phyloP scores from a whole-genome alignment of 2,888 invertebrate species.

The Andrena trimmerana region DNA sequence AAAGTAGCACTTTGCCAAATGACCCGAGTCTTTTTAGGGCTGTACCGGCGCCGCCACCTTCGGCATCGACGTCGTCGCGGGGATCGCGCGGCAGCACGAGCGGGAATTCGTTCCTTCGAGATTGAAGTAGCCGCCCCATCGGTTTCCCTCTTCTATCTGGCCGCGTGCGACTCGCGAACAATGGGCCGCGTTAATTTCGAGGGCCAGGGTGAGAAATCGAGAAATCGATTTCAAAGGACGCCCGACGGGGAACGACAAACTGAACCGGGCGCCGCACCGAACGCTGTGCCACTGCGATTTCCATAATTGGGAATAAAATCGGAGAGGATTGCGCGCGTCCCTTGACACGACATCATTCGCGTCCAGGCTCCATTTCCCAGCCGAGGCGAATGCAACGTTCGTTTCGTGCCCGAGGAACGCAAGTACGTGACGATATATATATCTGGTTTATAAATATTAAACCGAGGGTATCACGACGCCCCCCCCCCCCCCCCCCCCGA shows the following conservation, averaged over 20 bases:
- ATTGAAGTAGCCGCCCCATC: slow-evolving; percentile 51
- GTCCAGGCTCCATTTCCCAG: slow-evolving; percentile 23
- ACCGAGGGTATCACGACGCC: slow-evolving; percentile 60
- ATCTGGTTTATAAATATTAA: slow-evolving; percentile 76
- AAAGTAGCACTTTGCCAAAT: slow-evolving; percentile 85
- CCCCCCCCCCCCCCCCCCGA: background rate
- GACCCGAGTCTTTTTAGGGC: slow-evolving; percentile 83
- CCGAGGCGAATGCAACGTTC: background rate
- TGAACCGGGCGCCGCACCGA: background rate
- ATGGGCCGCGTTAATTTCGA: slow-evolving; percentile 72
- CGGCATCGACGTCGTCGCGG: slow-evolving; percentile 58
- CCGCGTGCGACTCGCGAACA: slow-evolving; percentile 50
- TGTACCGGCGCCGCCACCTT: slow-evolving; percentile 60
- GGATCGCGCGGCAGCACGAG: slow-evolving; percentile 60
- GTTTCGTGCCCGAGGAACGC: slow-evolving; percentile 5
- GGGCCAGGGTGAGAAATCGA: slow-evolving; percentile 43
- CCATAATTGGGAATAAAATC: slow-evolving; percentile 18
- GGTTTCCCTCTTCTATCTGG: slow-evolving; percentile 28
- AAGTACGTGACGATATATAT: slow-evolving; percentile 50
- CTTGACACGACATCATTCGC: background rate
- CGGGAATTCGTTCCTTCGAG: slow-evolving; percentile 59
- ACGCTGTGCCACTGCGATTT: background rate
- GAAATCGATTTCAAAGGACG: slow-evolving; percentile 6
- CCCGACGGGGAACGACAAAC: background rate
- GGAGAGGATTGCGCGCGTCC: background rate